These are phyloP conservation scores for Brachyopa scutellaris DNA, from an alignment of 2,888 invertebrate species.

Conservation along the genomic window DNA sequence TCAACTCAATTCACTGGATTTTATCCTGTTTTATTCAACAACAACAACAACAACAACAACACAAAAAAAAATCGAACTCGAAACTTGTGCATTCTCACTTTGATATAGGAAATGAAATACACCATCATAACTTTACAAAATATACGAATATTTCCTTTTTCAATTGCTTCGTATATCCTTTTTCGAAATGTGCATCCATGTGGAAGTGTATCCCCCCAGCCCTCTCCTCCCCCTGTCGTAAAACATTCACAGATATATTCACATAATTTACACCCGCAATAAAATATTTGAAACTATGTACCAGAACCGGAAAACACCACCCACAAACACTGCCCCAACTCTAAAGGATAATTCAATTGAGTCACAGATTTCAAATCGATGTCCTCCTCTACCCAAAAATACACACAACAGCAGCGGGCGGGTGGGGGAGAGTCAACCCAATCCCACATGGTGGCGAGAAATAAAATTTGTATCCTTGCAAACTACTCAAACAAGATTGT, in stretches of 20 bases:
- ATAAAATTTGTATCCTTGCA: conserved; percentile 70
- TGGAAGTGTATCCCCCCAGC: conserved; percentile 31
- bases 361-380: conserved; percentile 71
- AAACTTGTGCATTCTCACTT: conserved; percentile 52
- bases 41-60: background rate
- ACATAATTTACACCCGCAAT: conserved; percentile 71
- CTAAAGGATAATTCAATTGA: conserved; percentile 70
- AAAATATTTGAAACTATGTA: conserved; percentile 71
- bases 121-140: conserved; percentile 67
- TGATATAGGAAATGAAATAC: conserved; percentile 64
- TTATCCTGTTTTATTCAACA: background rate
- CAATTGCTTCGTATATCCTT: conserved; percentile 71
- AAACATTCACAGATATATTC: conserved; percentile 64
- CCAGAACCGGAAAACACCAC: conserved; percentile 36
- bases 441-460: conserved; percentile 33
- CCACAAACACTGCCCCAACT: conserved; percentile 39
- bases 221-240: conserved; percentile 1
- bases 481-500: conserved; percentile 69
- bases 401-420: conserved; percentile 25
- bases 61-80: background rate
- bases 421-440: too few relatives aligned
- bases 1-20: conserved; percentile 4
- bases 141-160: conserved; percentile 66
- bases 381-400: conserved; percentile 25
- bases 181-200: conserved; percentile 67